Base-by-base conservation (phyloP, 2,797 vertebrate genomes). In the Fringilla coelebs region DNA sequence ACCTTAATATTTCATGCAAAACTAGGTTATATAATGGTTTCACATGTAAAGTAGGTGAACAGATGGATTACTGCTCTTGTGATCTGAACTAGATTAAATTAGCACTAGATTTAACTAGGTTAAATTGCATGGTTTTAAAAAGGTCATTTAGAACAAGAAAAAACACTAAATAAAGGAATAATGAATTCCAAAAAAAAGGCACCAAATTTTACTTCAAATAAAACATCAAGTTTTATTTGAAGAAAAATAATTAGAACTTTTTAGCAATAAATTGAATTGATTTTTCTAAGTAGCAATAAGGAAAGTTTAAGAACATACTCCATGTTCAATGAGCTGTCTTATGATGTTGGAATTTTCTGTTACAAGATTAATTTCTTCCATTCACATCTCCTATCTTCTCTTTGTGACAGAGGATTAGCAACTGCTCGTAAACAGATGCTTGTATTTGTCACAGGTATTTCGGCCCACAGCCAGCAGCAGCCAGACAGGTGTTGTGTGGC, bases 61-160 rank as follows among this genome's bases (percentile, higher is more conserved):
- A 95, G 81, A 94, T 94, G 94, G 94, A 85, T 90, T 84, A 63
- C 52, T 82, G 52, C 70, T 82, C 65, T 87, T 85, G n/a, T 83
- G 65, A 82, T 38, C 29, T 83, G 85, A 80, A 66, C 34, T 78
- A 74, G 24, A 81, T 86, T 84, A 89, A 95, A 93, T 93, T 68
- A 79, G 76, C 83, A 52, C 29, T 55, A 65, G 36, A 58, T 7
- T 66, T 67, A 90, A 67, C 45, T 81, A 58, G 60, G 55, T 90
- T 94, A 93, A 85, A 94, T 85, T 76, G 21, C 3, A 1, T 31
- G 19, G 7, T 52, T 20, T 31, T 91, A 79, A 73, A 87, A 85
- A 91, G 54, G 75, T 89, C 38, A 90, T 74, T 92, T 71, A 74
- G 22, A 93, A 82, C 17, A 36, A 76, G 36, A 6, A 49, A 72